Conservation (phyloP, 2,797 vertebrate genomes). For the Anas bahamensis region DNA sequence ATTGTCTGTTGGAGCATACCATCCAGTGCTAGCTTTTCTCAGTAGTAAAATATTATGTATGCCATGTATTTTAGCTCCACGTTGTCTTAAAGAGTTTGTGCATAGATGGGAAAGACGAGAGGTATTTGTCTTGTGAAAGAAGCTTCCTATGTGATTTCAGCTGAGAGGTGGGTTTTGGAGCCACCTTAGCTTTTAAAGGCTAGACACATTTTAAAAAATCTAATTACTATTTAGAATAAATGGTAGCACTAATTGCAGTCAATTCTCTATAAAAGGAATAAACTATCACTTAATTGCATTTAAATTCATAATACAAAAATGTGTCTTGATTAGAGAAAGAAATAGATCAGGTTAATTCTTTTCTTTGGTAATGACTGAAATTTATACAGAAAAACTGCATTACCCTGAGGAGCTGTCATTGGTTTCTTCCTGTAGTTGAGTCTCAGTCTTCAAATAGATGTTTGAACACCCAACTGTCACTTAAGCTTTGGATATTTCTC, state of each 20-base stretch:
- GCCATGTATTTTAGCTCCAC: background rate
- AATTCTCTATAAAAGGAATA: conserved; percentile 60
- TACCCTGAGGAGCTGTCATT: conserved; percentile 58
- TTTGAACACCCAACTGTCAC: conserved; percentile 42
- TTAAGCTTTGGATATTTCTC: conserved; percentile 56
- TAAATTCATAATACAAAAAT: conserved; percentile 64
- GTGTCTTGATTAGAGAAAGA: conserved; percentile 68
- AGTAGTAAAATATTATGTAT: background rate
- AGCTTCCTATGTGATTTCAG: conserved; percentile 2
- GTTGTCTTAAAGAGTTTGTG: background rate
- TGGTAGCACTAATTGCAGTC: conserved; percentile 66
- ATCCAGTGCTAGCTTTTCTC: background rate
- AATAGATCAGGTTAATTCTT: conserved; percentile 40
- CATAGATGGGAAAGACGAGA: background rate
- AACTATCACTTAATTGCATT: conserved; percentile 73
- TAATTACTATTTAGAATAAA: conserved; percentile 70
- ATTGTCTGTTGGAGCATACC: background rate
- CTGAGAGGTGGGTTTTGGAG: conserved; percentile 32
- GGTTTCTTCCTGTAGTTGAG: conserved; percentile 52
- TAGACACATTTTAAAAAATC: conserved; percentile 27
- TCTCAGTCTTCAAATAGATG: conserved; percentile 52
- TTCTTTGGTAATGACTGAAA: conserved; percentile 55
- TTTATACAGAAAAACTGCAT: conserved; percentile 65
- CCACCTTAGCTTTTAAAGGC: conserved; percentile 55
- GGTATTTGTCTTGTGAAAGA: background rate